These are phyloP conservation scores for Agriotes lineatus DNA, from an alignment of 2,888 invertebrate genomes.

Conservation along the genomic window DNA sequence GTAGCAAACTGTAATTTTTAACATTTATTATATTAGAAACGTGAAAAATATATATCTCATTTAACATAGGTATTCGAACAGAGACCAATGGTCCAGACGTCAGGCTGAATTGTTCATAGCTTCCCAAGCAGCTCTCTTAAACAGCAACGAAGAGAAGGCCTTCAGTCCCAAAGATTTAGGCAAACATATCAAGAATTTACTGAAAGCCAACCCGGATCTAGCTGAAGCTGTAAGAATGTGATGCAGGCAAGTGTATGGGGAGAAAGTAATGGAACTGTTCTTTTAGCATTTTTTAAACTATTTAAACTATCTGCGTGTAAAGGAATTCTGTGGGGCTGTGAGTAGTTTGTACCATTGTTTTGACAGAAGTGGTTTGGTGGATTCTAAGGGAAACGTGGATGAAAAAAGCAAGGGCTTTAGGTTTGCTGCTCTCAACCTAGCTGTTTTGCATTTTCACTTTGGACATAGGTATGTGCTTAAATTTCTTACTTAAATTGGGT, in stretches of 20 bases:
- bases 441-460: slow-evolving; percentile 89
- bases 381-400: slow-evolving; percentile 67
- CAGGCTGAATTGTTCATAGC: slow-evolving; percentile 92
- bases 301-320: slow-evolving; percentile 87
- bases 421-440: slow-evolving; percentile 92
- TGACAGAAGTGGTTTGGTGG: slow-evolving; percentile 72
- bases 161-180: slow-evolving; percentile 83
- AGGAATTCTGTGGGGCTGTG: slow-evolving; percentile 87
- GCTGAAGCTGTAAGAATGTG: slow-evolving; percentile 79
- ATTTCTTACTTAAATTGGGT: background rate
- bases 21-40: no score
- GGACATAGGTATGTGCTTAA: slow-evolving; percentile 75
- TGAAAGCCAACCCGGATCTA: slow-evolving; percentile 82
- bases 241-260: no score
- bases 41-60: no score
- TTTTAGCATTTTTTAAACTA: slow-evolving; percentile 89
- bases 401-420: slow-evolving; percentile 78
- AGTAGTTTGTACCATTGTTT: slow-evolving; percentile 87
- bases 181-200: slow-evolving; percentile 77
- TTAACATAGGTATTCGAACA: slow-evolving; percentile 67
- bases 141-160: slow-evolving; percentile 85
- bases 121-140: slow-evolving; percentile 85
- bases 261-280: no score
- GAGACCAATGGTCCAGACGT: slow-evolving; percentile 84
- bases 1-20: no score